Evolutionary conservation across 1,140 invertebrate genomes (phyloP).

Genomic region (Camponotus vicinus): DNA sequence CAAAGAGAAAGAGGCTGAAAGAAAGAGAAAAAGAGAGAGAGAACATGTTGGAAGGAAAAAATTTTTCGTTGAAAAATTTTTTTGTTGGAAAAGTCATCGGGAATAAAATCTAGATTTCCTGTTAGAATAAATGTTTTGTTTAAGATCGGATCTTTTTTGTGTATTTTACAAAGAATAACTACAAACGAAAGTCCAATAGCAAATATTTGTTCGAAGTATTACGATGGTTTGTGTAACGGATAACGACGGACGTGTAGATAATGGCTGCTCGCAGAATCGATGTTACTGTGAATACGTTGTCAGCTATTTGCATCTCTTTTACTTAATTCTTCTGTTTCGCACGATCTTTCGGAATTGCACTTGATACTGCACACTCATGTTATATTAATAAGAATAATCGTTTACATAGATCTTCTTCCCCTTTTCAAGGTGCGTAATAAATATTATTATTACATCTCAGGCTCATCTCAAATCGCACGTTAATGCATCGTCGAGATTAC

Average conservation of each 20-base stretch:
- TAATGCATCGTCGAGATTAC: constrained; percentile 29
- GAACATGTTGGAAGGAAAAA: not conserved
- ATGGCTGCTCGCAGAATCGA: constrained; percentile 31
- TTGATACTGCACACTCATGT: not conserved
- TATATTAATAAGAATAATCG: not conserved
- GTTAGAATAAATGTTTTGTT: constrained; percentile 47
- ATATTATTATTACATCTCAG: not conserved
- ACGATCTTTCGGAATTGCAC: not conserved
- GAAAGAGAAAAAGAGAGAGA: too few relatives aligned
- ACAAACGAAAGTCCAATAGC: constrained; percentile 33
- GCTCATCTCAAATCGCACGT: not conserved
- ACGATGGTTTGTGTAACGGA: constrained; percentile 37
- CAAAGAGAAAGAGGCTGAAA: too few relatives aligned
- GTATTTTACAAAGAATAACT: constrained; percentile 43
- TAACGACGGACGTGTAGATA: constrained; percentile 31
- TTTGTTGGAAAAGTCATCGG: not conserved
- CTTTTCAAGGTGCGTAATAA: not conserved
- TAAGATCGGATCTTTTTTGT: constrained; percentile 37
- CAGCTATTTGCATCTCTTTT: not conserved
- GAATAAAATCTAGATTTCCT: constrained; percentile 38
- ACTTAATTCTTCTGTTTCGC: not conserved
- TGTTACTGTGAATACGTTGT: not conserved
- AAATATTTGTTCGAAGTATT: constrained; percentile 52
- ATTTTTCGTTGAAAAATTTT: constrained; percentile 5
- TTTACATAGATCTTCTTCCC: not conserved